Evolutionary conservation across 2,888 invertebrate species (phyloP), one percentile per base, ranked within the genome.

Genomic region (Sycophila texana): DNA sequence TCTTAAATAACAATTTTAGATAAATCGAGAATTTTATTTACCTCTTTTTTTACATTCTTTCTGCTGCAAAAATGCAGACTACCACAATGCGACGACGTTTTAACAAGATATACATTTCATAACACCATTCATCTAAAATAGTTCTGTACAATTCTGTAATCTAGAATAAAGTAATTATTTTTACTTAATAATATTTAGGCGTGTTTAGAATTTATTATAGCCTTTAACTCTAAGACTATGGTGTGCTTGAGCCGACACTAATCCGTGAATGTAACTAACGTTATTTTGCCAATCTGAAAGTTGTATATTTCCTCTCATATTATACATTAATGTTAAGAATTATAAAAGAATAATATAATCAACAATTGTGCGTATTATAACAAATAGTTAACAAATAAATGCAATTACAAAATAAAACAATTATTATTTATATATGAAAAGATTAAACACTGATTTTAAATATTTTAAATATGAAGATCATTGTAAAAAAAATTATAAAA

Each of bases 91-190:
- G 14, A 30, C 39, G 30, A 61, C 61, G 26, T 61, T 30, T n/a
- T 39, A 39, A 61, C 61, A 61, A 61, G 20, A 61, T 60, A 60
- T 30, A 61, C 30, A 16, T 61, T 61, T 61, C 16, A 61, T 61
- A 26, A 10, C 39, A 61, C 39, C n/a, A 26, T 61, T 39, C 39
- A 61, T 61, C 61, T 61, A 61, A 61, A 61, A 61, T 61, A 61
- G 61, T 61, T 30, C 61, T 61, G 61, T 61, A 61, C 61, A 61
- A 61, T 61, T 61, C 14, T 30, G 61, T n/a, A 16, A 61, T 60
- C 26, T 26, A 14, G n/a, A 16, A 30, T 30, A 16, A 30, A 39
- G 39, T 30, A 61, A 39, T 5, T n/a, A 61, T 39, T 61, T 61
- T 39, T 30, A 2, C 30, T 30, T n/a, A 30, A 61, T 26, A 61